phyloP scores from a whole-genome alignment of 2,797 vertebrate genomes.

The Oceanodroma leucorhoa region DNA sequence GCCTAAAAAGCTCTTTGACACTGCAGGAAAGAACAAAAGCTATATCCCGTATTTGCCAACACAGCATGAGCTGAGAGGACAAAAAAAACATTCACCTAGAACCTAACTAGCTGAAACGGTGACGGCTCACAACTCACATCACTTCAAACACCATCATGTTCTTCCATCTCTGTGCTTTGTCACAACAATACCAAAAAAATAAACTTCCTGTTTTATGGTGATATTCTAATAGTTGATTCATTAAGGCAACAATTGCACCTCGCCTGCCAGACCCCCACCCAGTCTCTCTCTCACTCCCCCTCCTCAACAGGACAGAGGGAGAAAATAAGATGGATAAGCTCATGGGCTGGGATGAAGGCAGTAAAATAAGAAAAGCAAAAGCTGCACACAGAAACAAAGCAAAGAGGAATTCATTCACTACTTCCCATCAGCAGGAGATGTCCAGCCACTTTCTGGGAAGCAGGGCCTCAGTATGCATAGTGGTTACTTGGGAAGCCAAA shows the following conservation, averaged over 20 bases:
- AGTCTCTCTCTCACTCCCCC: neutral
- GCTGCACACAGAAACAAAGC: neutral
- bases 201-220: neutral
- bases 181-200: neutral
- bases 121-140: neutral
- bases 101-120: neutral
- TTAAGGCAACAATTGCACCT: neutral
- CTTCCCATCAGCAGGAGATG: neutral
- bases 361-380: neutral
- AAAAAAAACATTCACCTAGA: neutral
- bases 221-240: neutral
- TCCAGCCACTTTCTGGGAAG: neutral
- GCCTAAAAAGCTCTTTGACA: neutral
- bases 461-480: neutral
- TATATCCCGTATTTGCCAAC: neutral
- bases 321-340: neutral
- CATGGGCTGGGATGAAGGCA: neutral
- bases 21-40: neutral
- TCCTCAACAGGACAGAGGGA: neutral
- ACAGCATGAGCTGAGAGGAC: neutral
- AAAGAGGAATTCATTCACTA: neutral
- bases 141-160: neutral
- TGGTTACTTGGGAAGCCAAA: neutral
- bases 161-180: neutral
- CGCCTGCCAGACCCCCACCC: neutral